phyloP scores from a whole-genome alignment of 2,113 vertebrate genomes.

The Misgurnus mizolepis region DNA sequence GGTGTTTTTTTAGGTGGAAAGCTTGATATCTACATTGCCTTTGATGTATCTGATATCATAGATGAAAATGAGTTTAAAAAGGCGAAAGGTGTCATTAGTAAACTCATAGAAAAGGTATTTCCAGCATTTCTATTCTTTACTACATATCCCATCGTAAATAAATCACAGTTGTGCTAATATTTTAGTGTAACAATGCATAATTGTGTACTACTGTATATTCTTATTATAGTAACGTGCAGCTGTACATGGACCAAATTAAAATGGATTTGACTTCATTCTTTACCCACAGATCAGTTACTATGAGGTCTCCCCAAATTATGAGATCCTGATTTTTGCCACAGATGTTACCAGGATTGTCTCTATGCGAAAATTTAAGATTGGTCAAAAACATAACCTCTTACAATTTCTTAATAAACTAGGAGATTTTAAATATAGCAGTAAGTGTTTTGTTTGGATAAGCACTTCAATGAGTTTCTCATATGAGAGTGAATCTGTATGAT shows the following conservation, averaged over 20 bases:
- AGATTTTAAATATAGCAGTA: slow-evolving; percentile 48
- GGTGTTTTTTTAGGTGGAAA: slow-evolving; percentile 46
- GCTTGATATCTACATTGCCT: slow-evolving; percentile 74
- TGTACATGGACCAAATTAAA: no score
- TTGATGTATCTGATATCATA: slow-evolving; percentile 76
- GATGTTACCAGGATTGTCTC: slow-evolving; percentile 45
- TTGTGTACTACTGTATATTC: no score
- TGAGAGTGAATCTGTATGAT: no score
- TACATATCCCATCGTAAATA: no score
- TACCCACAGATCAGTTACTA: slow-evolving; percentile 70
- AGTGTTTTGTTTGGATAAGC: slow-evolving; percentile 36
- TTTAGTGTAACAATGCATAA: no score
- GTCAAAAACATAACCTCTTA: rapidly evolving
- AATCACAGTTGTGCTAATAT: neutral
- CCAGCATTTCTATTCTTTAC: no score
- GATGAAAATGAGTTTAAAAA: rapidly evolving
- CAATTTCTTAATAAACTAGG: neutral
- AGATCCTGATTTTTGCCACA: slow-evolving; percentile 71
- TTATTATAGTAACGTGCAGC: no score
- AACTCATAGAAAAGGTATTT: slow-evolving; percentile 69
- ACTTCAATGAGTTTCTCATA: no score
- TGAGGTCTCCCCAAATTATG: slow-evolving; percentile 70
- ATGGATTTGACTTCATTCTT: neutral
- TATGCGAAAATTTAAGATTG: slow-evolving; percentile 56
- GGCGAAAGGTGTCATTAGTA: slow-evolving; percentile 43